phyloP scores from a whole-genome alignment of 2,888 invertebrate genomes.

The Tetanocera ferruginea region DNA sequence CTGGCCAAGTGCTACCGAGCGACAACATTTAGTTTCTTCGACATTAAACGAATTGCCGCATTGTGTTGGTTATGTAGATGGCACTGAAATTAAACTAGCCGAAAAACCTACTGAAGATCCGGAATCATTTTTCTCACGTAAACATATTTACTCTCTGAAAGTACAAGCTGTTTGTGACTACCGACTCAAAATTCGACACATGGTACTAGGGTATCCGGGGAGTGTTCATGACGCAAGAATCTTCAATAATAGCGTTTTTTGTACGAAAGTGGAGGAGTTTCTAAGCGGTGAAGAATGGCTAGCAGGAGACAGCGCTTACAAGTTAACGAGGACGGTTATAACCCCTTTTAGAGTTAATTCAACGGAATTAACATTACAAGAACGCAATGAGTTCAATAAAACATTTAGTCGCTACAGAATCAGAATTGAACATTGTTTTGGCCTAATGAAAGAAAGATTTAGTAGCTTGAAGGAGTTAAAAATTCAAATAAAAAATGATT shows the following conservation, averaged over 20 bases:
- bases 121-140: constrained; percentile 35
- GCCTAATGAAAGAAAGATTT: background rate
- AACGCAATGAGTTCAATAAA: constrained; percentile 52
- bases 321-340: background rate
- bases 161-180: constrained; percentile 28
- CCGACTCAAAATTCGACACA: constrained; percentile 12
- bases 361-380: background rate
- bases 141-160: constrained; percentile 34
- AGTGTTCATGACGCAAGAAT: constrained; percentile 35
- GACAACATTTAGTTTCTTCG: background rate
- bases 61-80: constrained; percentile 33
- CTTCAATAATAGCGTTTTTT: constrained; percentile 35
- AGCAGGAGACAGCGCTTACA: constrained; percentile 34
- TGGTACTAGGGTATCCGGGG: constrained; percentile 36
- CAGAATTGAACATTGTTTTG: too few relatives aligned
- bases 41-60: constrained; percentile 19
- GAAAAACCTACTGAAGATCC: constrained; percentile 33
- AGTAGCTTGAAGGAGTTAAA: constrained; percentile 2
- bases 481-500: too few relatives aligned
- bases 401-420: background rate
- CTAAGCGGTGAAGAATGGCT: constrained; percentile 35
- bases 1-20: too few relatives aligned
- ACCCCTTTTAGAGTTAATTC: constrained; percentile 11
- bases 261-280: constrained; percentile 20
- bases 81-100: too few relatives aligned